These are phyloP conservation scores for Podarcis cretensis DNA, from an alignment of 2,113 vertebrate species.

Conservation along the genomic window DNA sequence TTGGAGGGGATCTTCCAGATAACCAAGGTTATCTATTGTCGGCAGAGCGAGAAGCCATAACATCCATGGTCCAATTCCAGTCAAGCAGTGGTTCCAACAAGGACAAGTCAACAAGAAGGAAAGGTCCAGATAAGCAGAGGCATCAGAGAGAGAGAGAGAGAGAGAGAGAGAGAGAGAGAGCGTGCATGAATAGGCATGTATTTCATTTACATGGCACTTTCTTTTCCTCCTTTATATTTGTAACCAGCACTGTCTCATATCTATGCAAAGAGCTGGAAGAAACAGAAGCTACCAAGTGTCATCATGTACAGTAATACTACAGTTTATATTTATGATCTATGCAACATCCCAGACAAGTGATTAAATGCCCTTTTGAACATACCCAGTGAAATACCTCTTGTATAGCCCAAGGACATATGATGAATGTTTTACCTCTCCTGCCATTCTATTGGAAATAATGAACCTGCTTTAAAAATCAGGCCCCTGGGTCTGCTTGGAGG, in stretches of 20 bases:
- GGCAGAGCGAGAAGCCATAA: too few species aligned
- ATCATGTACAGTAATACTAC: constrained; percentile 36
- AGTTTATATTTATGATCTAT: constrained; percentile 53
- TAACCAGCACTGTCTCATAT: constrained; percentile 23
- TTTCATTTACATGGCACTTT: background rate
- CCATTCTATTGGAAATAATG: constrained; percentile 54
- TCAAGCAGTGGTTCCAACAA: too few species aligned
- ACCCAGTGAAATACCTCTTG: constrained; percentile 34
- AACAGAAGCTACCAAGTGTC: constrained; percentile 30
- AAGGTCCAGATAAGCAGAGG: too few species aligned
- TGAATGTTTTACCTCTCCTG: constrained; percentile 53
- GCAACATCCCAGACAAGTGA: constrained; percentile 45
- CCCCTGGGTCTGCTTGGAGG: constrained; percentile 40
- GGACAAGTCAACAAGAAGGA: too few species aligned
- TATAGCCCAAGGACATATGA: constrained; percentile 38
- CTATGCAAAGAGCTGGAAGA: constrained; percentile 41
- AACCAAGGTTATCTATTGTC: too few species aligned
- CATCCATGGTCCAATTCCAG: too few species aligned
- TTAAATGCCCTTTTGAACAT: constrained; percentile 48
- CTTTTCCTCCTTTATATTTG: constrained; percentile 33
- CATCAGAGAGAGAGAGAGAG: background rate
- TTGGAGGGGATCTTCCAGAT: too few species aligned
- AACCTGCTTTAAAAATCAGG: constrained; percentile 55
- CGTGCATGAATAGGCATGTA: background rate
- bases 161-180: background rate